Percentiles rank a stretch among this genome's conserved stretches.
Conservation (phyloP, 2,888 invertebrate species). For the Ectemnius cavifrons region DNA sequence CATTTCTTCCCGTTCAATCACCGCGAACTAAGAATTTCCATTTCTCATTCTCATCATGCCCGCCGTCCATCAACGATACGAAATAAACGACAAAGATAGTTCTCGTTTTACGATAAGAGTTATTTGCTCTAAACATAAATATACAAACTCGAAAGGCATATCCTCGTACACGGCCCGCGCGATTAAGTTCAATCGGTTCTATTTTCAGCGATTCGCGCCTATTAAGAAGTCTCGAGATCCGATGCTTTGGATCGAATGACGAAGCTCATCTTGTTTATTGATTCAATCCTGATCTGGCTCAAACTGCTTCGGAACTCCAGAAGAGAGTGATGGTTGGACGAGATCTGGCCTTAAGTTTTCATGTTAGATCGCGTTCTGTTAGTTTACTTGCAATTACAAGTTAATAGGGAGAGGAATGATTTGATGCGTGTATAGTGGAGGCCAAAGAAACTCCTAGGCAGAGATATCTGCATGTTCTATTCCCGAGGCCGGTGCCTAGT, state of each 20-base stretch:
- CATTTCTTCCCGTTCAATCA: not conserved
- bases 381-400: no score
- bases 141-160: conserved; percentile 27
- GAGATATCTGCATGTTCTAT: no score
- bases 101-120: conserved; percentile 24
- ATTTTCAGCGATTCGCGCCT: conserved; percentile 36
- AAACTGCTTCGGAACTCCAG: conserved; percentile 17
- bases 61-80: not conserved
- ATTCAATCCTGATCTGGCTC: conserved; percentile 45
- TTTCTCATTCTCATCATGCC: not conserved
- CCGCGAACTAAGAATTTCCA: conserved; percentile 4
- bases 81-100: no score
- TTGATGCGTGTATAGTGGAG: no score
- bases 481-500: no score
- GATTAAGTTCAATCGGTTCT: conserved; percentile 47
- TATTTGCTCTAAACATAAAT: conserved; percentile 38
- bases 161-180: conserved; percentile 26
- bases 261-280: conserved; percentile 40
- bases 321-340: no score
- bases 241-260: conserved; percentile 30
- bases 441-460: not conserved
- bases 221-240: conserved; percentile 42
- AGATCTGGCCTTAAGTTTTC: no score
- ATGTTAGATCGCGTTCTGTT: conserved; percentile 1
- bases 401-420: no score